Base-by-base conservation (phyloP, 2,797 vertebrate species). In the Siniperca undulata region DNA sequence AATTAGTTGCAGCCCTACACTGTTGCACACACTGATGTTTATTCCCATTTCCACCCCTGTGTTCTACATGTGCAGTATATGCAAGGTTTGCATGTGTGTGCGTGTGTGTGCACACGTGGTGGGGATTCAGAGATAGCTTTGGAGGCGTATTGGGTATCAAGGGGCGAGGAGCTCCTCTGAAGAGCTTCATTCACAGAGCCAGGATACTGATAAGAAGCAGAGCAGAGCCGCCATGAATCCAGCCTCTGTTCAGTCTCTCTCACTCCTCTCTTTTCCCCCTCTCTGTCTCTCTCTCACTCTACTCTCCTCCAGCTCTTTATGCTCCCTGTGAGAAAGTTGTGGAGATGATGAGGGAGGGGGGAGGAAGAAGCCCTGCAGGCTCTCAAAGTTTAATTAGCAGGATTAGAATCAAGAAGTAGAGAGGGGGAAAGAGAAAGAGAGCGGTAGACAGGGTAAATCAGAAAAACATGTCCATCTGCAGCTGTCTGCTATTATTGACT, bases 241-340 rank as follows among this genome's bases (percentile, higher is more conserved):
- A 73, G 70, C 90, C 96, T 98, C 97, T 99, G 97, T 99, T 98
- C 95, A 87, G 88, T 88, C 76, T 65, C 82, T 60, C 78, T 81
- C 75, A 14, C 83, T 81, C 68, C 50, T 53, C 81, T 88, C 80
- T 72, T 77, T n/a, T 77, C 80, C 74, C 67, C 55, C 83, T 68
- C 60, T 69, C 60, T 48, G 44, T 67, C 67, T 78, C 48, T 34
- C 48, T 65, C 84, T 68, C 74, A 22, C 48, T 81, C 66, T 20
- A 12, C 81, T 86, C 87, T 89, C 78, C 80, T 89, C 77, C 74
- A 83, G 71, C 92, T 95, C 95, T 97, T 97, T 97, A 96, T 97
- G 95, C 93, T 90, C 87, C 78, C 96, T 97, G 97, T 98, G 97
- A 97, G 97, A 98, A 99, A 98, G 96, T 95, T 95, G 96, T 96